A percentile compares a stretch with the other conserved stretches of the same genome.
Conservation (phyloP, 2,888 invertebrate genomes). For the Chrysotoxum bicinctum region DNA sequence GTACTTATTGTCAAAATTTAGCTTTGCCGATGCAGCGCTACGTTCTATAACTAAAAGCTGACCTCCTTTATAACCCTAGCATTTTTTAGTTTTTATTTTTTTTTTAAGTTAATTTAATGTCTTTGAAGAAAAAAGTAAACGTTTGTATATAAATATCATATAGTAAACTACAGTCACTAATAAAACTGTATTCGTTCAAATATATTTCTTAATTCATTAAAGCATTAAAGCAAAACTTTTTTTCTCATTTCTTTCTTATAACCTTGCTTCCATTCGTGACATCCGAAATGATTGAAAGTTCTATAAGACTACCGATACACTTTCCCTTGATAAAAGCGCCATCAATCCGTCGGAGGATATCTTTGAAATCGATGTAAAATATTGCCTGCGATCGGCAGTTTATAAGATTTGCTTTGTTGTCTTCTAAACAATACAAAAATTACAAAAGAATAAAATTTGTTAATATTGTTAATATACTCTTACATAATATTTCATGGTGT, state of each 20-base stretch:
- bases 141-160: background rate
- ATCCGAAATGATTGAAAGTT: background rate
- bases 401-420: no score
- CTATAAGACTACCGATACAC: background rate
- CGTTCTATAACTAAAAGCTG: slow-evolving; percentile 68
- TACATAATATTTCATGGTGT: no score
- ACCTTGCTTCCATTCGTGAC: background rate
- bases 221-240: background rate
- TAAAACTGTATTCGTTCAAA: slow-evolving; percentile 26
- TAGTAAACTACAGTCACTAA: background rate
- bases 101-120: slow-evolving; percentile 25
- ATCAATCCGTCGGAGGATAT: background rate
- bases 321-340: background rate
- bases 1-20: slow-evolving; percentile 65
- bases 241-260: background rate
- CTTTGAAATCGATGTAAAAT: no score
- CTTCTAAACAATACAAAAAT: no score
- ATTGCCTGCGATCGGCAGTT: no score
- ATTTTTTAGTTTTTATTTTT: slow-evolving; percentile 16
- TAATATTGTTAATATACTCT: no score
- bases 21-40: slow-evolving; percentile 78
- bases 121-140: background rate
- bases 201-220: background rate
- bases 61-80: slow-evolving; percentile 6
- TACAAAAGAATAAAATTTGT: background rate